phyloP scores from a whole-genome alignment of 2,797 vertebrate species.

The Zenarchopterus dispar region DNA sequence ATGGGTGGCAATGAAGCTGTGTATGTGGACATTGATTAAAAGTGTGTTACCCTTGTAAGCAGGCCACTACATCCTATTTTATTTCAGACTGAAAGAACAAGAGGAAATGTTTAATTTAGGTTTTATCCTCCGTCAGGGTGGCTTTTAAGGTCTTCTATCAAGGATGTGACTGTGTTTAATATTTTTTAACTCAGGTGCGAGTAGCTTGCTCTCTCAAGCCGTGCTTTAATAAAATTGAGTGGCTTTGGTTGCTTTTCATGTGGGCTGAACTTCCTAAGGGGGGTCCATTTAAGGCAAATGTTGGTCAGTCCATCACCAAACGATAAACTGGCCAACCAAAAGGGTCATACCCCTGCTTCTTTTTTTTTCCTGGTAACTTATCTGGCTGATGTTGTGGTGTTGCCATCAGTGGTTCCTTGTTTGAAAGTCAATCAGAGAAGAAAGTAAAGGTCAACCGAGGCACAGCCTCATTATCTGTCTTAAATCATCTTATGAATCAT shows the following conservation, averaged over 20 bases:
- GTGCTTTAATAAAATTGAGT: too few relatives aligned
- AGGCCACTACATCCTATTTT: conserved; percentile 46
- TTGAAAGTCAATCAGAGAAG: conserved; percentile 12
- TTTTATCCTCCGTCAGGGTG: conserved; percentile 5
- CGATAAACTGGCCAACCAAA: too few relatives aligned
- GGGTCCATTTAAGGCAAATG: too few relatives aligned
- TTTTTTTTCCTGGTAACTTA: too few relatives aligned
- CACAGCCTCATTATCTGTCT: conserved; percentile 28
- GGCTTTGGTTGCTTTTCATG: too few relatives aligned
- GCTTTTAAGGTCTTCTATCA: background rate
- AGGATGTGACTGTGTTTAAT: conserved; percentile 11
- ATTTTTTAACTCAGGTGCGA: conserved; percentile 42
- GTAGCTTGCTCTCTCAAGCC: background rate
- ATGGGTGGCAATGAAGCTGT: conserved; percentile 65
- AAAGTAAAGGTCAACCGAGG: background rate
- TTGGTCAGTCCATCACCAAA: too few relatives aligned
- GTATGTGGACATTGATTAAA: conserved; percentile 67
- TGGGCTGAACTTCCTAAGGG: too few relatives aligned
- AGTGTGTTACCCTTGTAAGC: conserved; percentile 47
- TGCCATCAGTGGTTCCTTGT: background rate
- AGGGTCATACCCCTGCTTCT: too few relatives aligned
- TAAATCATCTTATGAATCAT: conserved; percentile 24
- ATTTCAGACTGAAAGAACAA: conserved; percentile 40
- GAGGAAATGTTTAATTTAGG: conserved; percentile 22
- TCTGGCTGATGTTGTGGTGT: too few relatives aligned